Evolutionary conservation across 2,797 vertebrate species (phyloP).

Genomic region (Malacoraja senta): DNA sequence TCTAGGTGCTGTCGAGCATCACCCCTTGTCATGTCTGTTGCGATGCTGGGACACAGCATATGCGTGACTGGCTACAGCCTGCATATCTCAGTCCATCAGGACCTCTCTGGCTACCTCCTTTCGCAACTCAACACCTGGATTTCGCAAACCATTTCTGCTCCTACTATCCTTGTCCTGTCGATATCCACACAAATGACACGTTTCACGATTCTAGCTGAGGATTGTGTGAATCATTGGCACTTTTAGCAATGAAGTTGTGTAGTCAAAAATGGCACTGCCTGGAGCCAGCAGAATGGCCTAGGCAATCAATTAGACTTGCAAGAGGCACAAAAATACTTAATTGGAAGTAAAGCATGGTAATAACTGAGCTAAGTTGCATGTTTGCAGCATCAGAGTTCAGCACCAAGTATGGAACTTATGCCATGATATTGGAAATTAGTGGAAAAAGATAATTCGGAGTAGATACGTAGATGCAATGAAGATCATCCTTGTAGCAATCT

Average conservation of each 20-base stretch:
- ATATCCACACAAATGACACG: too few relatives aligned
- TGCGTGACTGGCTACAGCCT: too few relatives aligned
- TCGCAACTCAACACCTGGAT: too few relatives aligned
- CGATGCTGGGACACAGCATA: too few relatives aligned
- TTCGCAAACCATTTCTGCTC: too few relatives aligned
- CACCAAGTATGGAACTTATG: neutral
- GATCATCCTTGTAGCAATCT: neutral
- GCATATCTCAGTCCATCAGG: too few relatives aligned
- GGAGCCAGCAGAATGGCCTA: too few relatives aligned
- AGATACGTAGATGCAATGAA: neutral
- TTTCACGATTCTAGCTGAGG: too few relatives aligned
- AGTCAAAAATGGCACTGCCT: neutral
- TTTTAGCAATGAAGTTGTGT: neutral
- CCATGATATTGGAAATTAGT: neutral
- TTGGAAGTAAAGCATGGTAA: neutral
- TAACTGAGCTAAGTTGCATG: neutral
- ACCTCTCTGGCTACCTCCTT: too few relatives aligned
- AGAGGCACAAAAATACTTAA: neutral
- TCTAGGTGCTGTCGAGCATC: too few relatives aligned
- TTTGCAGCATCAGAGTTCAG: neutral
- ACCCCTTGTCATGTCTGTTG: too few relatives aligned
- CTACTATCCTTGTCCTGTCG: too few relatives aligned
- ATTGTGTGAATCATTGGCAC: neutral
- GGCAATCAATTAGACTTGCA: neutral
- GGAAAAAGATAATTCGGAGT: neutral